Evolutionary conservation across 2,113 vertebrate species (phyloP), one percentile per base, ranked within the genome.

Genomic region (Phoxinus phoxinus): DNA sequence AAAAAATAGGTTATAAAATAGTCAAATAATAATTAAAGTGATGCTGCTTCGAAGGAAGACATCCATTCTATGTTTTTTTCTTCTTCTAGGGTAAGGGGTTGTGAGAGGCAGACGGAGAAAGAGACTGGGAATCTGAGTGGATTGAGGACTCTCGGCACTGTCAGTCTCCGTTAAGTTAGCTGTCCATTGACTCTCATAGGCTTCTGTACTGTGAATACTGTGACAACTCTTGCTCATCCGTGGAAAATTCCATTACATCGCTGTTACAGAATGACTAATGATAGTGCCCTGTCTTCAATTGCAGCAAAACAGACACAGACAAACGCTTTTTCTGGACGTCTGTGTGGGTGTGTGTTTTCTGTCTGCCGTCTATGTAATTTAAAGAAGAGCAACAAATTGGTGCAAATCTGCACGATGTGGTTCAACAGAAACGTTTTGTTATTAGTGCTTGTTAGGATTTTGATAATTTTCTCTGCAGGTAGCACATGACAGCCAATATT

Each of bases 201-300:
- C 81, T 84, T n/a, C 56, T 81, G 71, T 89, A 74, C 89, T 48
- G 86, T 51, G 53, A 88, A 89, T 75, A 73, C 81, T 87, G 90
- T 91, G 92, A 92, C 91, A 92, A 91, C 90, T 91, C 88, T 91
- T 91, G 89, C 92, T 93, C 91, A 93, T 92, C 92, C 85, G 87
- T 89, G 90, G 91, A 93, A 93, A 93, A 94, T 94, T 93, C 92
- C 93, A 94, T 94, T 94, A 93, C 74, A 80, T 41, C 88, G 88
- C 90, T 91, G 91, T 93, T 93, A 90, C 88, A 90, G 88, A 89
- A 88, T 92, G 92, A 91, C 90, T 94, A 93, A 93, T 93, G 91
- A 91, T 91, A 85, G 86, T 32, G 85, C 80, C 88, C 90, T 88
- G 73, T 63, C 88, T 90, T 91, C 90, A 90, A 91, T 56, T 81